These are phyloP conservation scores for Cremastinae sp. DNA, from an alignment of 2,888 invertebrate genomes.

Conservation along the genomic window DNA sequence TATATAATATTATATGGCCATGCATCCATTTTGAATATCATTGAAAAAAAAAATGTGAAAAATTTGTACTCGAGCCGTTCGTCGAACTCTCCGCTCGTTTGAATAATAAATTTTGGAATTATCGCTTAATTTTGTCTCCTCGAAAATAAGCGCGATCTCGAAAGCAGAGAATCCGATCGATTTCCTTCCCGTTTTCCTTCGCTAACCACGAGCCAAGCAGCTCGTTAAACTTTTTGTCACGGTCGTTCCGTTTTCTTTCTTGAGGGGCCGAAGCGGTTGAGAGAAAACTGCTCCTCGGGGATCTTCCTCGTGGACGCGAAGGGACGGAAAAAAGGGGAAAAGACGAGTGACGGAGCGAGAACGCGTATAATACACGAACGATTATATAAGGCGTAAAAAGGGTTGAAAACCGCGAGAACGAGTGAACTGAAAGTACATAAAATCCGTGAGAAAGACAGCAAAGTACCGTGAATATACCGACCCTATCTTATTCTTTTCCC, in stretches of 20 bases:
- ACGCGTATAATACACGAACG: constrained; percentile 60
- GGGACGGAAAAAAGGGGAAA: constrained; percentile 23
- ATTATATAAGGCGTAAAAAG: constrained; percentile 72
- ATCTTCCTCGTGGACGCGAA: constrained; percentile 60
- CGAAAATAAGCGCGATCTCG: no score
- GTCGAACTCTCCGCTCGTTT: no score
- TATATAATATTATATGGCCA: no score
- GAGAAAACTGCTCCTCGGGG: constrained; percentile 72
- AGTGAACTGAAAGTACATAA: constrained; percentile 53
- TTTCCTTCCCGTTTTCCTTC: not conserved
- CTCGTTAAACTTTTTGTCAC: constrained; percentile 77
- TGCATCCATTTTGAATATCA: no score
- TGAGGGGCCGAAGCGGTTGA: not conserved
- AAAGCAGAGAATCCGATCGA: constrained; percentile 18
- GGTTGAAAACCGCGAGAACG: constrained; percentile 64
- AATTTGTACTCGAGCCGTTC: no score
- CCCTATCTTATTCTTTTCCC: constrained; percentile 29
- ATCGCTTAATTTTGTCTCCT: no score
- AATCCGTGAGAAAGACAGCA: constrained; percentile 45
- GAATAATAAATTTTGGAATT: no score
- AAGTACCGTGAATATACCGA: constrained; percentile 7
- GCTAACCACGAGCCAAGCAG: constrained; percentile 58
- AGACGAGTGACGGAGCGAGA: not conserved
- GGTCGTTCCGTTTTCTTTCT: constrained; percentile 72
- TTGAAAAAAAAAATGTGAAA: no score